Evolutionary conservation across 23 tunicate species (phyloP).

Genomic region (Ciona savignyi): DNA sequence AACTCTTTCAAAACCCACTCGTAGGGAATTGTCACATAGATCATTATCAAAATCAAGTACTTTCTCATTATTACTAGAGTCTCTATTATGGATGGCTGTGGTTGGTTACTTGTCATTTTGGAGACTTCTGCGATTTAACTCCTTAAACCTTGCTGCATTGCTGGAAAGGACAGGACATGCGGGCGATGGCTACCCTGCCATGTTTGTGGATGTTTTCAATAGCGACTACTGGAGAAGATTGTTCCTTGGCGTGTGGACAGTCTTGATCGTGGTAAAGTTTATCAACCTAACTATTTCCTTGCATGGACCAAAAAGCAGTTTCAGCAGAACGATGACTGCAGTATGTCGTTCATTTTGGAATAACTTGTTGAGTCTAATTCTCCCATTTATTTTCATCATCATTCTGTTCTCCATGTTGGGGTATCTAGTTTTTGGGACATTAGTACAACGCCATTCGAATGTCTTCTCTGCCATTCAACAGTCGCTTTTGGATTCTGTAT

Average conservation of each 20-base stretch:
- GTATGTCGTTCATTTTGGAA: neutral
- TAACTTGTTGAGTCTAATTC: neutral
- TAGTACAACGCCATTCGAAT: neutral
- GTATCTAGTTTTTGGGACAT: slow-evolving; percentile 5
- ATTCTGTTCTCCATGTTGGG: slow-evolving; percentile 5
- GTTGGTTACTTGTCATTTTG: slow-evolving; percentile 16
- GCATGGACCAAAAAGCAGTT: slow-evolving; percentile 26
- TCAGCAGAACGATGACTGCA: slow-evolving; percentile 8
- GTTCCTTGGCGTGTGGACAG: slow-evolving; percentile 24
- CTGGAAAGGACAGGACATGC: slow-evolving; percentile 23
- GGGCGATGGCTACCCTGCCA: neutral
- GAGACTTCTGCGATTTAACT: slow-evolving; percentile 1
- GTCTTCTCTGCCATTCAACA: neutral
- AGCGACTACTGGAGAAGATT: slow-evolving; percentile 2
- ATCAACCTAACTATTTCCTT: slow-evolving; percentile 10
- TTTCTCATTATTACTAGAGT: slow-evolving; percentile 1
- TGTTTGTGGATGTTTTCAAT: slow-evolving; percentile 3
- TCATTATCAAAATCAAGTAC: neutral
- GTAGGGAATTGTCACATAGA: slow-evolving; percentile 6
- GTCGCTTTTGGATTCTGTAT: neutral
- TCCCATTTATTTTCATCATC: slow-evolving; percentile 2
- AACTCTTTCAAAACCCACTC: neutral
- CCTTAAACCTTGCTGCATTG: slow-evolving; percentile 1
- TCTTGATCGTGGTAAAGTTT: slow-evolving; percentile 11
- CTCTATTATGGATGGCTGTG: slow-evolving; percentile 15